A percentile compares a stretch with the other conserved stretches of the same genome.
Conservation (phyloP, 2,797 vertebrate species). For the Coracias cyanogaster region DNA sequence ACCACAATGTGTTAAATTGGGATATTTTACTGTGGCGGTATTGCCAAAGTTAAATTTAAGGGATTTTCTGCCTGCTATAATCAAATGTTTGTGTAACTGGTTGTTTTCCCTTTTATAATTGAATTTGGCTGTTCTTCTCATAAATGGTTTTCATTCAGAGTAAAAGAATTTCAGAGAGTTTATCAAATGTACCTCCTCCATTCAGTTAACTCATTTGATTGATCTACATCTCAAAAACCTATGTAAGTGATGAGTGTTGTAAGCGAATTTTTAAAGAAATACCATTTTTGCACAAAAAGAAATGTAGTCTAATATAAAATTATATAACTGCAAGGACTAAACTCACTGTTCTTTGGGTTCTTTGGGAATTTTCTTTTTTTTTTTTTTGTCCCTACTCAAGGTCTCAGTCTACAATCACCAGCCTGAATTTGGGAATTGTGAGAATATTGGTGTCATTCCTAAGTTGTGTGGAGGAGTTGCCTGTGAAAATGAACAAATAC, state of each 20-base stretch:
- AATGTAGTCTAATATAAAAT: neutral
- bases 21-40: neutral
- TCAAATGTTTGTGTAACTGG: neutral
- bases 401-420: neutral
- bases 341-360: neutral
- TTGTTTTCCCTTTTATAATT: neutral
- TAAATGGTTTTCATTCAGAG: neutral
- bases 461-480: neutral
- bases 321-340: neutral
- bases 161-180: neutral
- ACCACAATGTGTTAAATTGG: neutral
- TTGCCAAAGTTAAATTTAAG: neutral
- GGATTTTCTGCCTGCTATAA: neutral
- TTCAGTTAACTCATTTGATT: neutral
- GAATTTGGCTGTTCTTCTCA: neutral
- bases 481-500: neutral
- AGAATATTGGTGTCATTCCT: neutral
- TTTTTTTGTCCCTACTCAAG: neutral
- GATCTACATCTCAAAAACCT: neutral
- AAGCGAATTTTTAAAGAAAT: neutral
- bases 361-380: neutral
- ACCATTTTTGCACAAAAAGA: neutral
- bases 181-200: neutral
- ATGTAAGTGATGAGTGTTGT: neutral
- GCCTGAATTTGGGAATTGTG: neutral